Evolutionary conservation across 2,113 vertebrate species (phyloP), one percentile per base, ranked within the genome.

Genomic region (Cavia porcellus): DNA sequence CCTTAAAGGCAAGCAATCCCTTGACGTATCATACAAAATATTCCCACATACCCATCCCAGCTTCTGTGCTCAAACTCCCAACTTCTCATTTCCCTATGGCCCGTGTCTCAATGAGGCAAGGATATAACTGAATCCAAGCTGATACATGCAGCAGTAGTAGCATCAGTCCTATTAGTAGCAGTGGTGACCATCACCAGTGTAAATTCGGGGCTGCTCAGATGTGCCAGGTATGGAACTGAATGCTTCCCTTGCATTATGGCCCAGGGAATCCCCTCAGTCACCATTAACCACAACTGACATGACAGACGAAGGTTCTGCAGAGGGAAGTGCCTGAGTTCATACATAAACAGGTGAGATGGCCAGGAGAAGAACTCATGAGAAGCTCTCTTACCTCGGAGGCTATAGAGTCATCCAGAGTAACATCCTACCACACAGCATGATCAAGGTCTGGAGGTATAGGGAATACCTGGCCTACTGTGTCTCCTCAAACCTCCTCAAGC

Each of bases 261-360:
- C 84, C 89, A 92, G 30, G 2, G 25, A 24, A 86, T 50, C 52
- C 28, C 64, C 52, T 92, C 74, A 19, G 68, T 70, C 20, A 70
- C 32, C 59, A n/a, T 38, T 17, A 61, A n/a, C 66, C 81, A 79
- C 59, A 45, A 72, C 45, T 84, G 50, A 92, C 57, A 81, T 59
- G 89, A 87, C 0, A 75, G 80, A 42, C 68, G 62, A 47, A 64
- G 30, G 20, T 61, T 91, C 52, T 74, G 25, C 64, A 79, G 77
- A 89, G 61, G 45, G 19, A 94, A 95, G 66, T 84, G 52, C 9
- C 94, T 57, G 83, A 52, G 12, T 70, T 96, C 94, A 95, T 59
- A 66, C 17, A 77, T 30, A 61, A 3, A 66, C 62, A 55, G 81
- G 13, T 47, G 35, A 95, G 30, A 14, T 19, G 45, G 68, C 61